phyloP scores from a whole-genome alignment of 2,113 vertebrate species.

The Proteles cristata region DNA sequence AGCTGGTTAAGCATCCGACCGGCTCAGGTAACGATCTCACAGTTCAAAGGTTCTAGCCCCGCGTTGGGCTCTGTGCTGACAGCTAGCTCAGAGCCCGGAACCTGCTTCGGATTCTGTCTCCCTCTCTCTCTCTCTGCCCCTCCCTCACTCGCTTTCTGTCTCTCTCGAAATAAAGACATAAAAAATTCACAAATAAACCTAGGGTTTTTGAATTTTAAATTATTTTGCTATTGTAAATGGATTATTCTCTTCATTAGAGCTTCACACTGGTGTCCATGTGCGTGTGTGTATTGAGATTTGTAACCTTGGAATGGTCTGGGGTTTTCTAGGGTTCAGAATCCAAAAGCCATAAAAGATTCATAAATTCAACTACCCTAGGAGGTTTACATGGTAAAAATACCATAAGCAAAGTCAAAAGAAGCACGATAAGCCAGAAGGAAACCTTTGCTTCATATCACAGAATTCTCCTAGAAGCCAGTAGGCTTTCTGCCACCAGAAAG shows the following conservation, averaged over 20 bases:
- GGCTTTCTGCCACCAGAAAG: neutral
- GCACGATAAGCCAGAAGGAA: constrained; percentile 11
- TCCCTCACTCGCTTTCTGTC: too few relatives aligned
- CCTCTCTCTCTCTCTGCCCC: too few relatives aligned
- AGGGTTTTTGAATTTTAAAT: neutral
- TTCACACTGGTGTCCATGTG: neutral
- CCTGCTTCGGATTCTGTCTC: too few relatives aligned
- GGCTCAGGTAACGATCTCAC: too few relatives aligned
- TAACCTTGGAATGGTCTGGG: neutral
- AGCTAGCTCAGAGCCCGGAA: too few relatives aligned
- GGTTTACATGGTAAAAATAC: neutral
- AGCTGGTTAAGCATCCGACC: too few relatives aligned
- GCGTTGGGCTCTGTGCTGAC: too few relatives aligned
- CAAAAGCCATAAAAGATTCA: neutral
- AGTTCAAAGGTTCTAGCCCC: too few relatives aligned
- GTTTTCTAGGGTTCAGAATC: constrained; percentile 44
- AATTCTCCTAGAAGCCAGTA: neutral
- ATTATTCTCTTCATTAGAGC: neutral
- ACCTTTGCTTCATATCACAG: neutral
- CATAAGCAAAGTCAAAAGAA: neutral
- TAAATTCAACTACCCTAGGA: constrained; percentile 14
- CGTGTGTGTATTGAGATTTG: neutral
- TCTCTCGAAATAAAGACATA: too few relatives aligned
- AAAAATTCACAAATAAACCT: neutral
- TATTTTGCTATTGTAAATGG: neutral